Evolutionary conservation across 2,113 vertebrate genomes (phyloP).

Genomic region (Nycticebus coucang): DNA sequence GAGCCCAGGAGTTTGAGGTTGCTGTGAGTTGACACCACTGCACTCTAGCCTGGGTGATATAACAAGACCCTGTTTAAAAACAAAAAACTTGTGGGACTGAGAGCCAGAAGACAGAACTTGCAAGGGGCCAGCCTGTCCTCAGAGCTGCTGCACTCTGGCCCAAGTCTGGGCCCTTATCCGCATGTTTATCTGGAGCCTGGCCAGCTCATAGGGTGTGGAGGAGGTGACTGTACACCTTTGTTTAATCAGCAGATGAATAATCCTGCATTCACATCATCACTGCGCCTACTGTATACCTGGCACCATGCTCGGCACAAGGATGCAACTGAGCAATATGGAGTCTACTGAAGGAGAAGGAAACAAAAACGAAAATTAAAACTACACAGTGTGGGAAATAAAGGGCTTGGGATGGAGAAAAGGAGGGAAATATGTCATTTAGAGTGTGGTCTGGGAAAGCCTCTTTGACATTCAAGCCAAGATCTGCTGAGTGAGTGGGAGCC

Average conservation of each 20-base stretch:
- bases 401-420: background rate
- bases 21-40: too few species aligned
- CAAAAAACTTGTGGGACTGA: background rate
- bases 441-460: background rate
- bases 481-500: background rate
- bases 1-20: too few species aligned
- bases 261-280: fast-evolving
- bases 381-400: background rate
- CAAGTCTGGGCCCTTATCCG: background rate
- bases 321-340: too few species aligned
- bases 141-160: background rate
- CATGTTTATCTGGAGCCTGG: background rate
- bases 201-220: too few species aligned
- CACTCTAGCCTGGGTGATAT: too few species aligned
- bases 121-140: background rate
- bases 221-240: background rate
- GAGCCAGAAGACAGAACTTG: background rate
- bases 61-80: too few species aligned
- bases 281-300: background rate
- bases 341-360: background rate
- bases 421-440: background rate
- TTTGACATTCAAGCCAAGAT: background rate
- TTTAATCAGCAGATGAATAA: background rate
- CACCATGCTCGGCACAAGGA: background rate
- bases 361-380: background rate